phyloP scores from a whole-genome alignment of 2,797 vertebrate species.

The Kryptolebias ocellatus region DNA sequence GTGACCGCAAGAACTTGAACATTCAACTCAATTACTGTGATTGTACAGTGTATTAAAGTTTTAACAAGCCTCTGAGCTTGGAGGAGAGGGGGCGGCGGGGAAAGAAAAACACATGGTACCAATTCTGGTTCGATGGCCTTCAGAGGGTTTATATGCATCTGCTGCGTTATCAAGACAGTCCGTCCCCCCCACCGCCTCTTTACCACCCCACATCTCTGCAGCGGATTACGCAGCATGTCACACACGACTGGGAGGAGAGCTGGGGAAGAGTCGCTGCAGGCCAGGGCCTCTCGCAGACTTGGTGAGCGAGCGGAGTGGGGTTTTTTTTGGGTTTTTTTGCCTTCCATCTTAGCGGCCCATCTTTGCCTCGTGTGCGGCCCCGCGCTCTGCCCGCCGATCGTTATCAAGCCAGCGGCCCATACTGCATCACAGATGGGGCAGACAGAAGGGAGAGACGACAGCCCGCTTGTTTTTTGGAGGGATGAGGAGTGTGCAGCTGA shows the following conservation, averaged over 20 bases:
- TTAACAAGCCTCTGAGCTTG: slow-evolving; percentile 72
- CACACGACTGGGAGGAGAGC: slow-evolving; percentile 41
- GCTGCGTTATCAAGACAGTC: slow-evolving; percentile 59
- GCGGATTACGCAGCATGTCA: slow-evolving; percentile 37
- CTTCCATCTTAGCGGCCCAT: slow-evolving; percentile 49
- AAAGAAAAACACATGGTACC: slow-evolving; percentile 68
- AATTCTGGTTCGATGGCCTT: slow-evolving; percentile 67
- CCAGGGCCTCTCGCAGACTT: slow-evolving; percentile 44
- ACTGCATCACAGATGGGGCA: slow-evolving; percentile 82
- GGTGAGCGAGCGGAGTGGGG: slow-evolving; percentile 25
- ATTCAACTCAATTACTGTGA: slow-evolving; percentile 82
- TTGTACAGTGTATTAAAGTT: slow-evolving; percentile 83
- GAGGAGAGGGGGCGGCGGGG: slow-evolving; percentile 26
- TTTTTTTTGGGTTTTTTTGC: slow-evolving; percentile 13
- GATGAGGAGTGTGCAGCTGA: slow-evolving; percentile 73
- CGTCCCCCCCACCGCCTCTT: slow-evolving; percentile 28
- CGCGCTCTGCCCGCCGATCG: slow-evolving; percentile 61
- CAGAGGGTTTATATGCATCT: slow-evolving; percentile 62
- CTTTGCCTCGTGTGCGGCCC: slow-evolving; percentile 51
- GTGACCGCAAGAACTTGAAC: slow-evolving; percentile 76
- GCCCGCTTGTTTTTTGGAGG: slow-evolving; percentile 78
- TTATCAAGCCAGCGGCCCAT: slow-evolving; percentile 77
- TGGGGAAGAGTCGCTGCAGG: slow-evolving; percentile 28
- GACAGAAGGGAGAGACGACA: slow-evolving; percentile 82
- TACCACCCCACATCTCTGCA: slow-evolving; percentile 47